Evolutionary conservation across 2,797 vertebrate species (phyloP).

Genomic region (Caiman crocodilus): DNA sequence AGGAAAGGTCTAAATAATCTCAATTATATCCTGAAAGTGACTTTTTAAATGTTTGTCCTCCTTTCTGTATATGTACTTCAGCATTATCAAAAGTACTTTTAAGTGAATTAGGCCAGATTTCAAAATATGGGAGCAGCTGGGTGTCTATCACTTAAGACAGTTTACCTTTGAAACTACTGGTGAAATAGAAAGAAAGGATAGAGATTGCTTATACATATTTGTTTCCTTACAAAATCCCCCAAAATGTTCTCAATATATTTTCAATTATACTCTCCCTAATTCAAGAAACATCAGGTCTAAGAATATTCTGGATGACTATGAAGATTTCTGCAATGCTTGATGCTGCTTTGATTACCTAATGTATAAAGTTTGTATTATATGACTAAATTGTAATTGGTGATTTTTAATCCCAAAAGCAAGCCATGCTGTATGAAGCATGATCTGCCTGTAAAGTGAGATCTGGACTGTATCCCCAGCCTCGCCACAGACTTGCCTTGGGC

Average conservation of each 20-base stretch:
- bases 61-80: neutral
- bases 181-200: neutral
- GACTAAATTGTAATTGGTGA: neutral
- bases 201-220: neutral
- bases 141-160: neutral
- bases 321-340: neutral
- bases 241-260: neutral
- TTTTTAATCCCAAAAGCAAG: neutral
- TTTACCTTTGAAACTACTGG: neutral
- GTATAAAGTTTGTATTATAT: neutral
- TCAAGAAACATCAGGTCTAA: neutral
- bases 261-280: neutral
- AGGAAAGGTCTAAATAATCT: neutral
- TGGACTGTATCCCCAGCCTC: neutral
- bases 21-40: neutral
- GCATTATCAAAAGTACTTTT: neutral
- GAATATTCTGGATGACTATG: neutral
- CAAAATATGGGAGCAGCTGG: neutral
- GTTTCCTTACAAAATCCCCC: neutral
- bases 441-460: neutral
- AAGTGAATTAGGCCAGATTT: neutral
- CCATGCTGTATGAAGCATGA: neutral
- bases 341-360: neutral
- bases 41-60: neutral
- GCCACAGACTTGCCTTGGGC: neutral